phyloP scores from a whole-genome alignment of 2,797 vertebrate genomes.

The Falco naumanni region DNA sequence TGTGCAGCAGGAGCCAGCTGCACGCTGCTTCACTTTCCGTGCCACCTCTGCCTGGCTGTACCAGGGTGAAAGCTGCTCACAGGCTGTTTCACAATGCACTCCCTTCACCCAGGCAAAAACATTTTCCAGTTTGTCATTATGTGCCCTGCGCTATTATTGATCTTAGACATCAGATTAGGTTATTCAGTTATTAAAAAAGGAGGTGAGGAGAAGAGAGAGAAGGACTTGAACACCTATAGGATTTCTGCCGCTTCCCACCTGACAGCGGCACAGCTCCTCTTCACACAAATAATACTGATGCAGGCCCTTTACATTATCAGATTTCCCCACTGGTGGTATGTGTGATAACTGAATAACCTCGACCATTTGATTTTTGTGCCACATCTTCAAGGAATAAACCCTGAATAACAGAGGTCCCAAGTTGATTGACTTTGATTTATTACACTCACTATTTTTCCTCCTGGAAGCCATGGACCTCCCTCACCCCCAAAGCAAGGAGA shows the following conservation, averaged over 20 bases:
- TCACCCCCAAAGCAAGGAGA: not conserved
- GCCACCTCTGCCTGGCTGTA: not conserved
- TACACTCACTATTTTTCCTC: not conserved
- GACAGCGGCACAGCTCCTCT: not conserved
- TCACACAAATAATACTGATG: not conserved
- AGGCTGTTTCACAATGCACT: fast-evolving
- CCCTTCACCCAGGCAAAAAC: not conserved
- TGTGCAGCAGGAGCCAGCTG: not conserved
- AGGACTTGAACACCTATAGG: not conserved
- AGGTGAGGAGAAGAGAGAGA: not conserved
- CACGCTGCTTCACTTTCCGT: not conserved
- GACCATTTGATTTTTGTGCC: not conserved
- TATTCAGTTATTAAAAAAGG: not conserved
- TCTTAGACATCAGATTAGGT: not conserved
- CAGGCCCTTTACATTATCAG: not conserved
- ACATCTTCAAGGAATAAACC: not conserved
- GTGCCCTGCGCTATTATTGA: not conserved
- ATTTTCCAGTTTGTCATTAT: not conserved
- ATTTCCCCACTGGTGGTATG: not conserved
- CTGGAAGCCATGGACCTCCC: not conserved
- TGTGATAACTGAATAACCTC: not conserved
- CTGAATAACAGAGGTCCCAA: not conserved
- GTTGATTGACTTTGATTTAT: not conserved
- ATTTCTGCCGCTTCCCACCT: not conserved
- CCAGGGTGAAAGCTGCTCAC: not conserved